Conservation (phyloP, 2,113 vertebrate species). For the Chionomys nivalis region DNA sequence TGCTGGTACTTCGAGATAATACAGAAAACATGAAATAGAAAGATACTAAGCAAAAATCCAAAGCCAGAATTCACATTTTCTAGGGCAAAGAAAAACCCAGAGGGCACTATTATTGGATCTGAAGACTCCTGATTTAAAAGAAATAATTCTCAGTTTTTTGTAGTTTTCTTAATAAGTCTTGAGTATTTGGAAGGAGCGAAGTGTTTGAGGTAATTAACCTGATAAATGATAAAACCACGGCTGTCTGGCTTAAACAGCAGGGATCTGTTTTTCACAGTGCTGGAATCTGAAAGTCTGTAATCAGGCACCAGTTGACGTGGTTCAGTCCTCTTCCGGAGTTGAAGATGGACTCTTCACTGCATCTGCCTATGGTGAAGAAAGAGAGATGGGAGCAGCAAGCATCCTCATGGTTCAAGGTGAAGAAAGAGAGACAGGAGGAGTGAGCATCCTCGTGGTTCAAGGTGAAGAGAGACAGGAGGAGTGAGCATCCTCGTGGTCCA, state of each 20-base stretch:
- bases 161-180: not conserved
- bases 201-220: not conserved
- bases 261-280: not conserved
- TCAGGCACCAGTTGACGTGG: not conserved
- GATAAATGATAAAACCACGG: not conserved
- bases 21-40: not conserved
- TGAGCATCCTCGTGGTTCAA: no score
- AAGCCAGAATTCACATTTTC: not conserved
- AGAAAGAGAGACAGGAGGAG: no score
- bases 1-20: not conserved
- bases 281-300: not conserved
- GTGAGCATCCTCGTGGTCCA: no score
- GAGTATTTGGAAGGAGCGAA: not conserved
- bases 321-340: not conserved
- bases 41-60: not conserved
- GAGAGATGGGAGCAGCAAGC: not conserved
- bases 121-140: not conserved
- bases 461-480: no score
- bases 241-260: not conserved
- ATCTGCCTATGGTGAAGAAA: not conserved
- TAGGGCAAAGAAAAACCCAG: not conserved
- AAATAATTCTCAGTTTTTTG: not conserved
- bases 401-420: no score
- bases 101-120: no score
- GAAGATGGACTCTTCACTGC: not conserved